phyloP scores from a whole-genome alignment of 2,113 vertebrate species.

The Mellivora capensis region DNA sequence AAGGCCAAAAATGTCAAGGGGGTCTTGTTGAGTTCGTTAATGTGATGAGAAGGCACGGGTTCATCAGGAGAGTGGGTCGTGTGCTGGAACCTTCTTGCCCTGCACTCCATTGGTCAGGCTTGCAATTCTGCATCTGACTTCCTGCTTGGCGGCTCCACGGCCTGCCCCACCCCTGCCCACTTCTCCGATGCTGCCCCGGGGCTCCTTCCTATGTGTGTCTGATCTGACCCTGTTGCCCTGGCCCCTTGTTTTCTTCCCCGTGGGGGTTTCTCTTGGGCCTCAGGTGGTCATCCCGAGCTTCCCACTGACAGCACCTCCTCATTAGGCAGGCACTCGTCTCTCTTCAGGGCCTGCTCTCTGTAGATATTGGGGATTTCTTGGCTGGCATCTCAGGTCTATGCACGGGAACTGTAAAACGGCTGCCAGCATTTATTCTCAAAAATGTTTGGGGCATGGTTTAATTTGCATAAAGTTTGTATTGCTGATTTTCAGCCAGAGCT shows the following conservation, averaged over 20 bases:
- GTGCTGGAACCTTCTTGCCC: background rate
- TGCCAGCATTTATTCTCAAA: background rate
- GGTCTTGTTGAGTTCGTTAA: background rate
- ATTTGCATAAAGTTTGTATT: background rate
- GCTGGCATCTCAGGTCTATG: background rate
- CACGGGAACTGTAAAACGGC: background rate
- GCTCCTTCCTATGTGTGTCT: rapidly evolving
- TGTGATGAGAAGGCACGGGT: background rate
- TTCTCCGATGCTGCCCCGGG: no score
- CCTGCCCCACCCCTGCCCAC: no score
- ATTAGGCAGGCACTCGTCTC: background rate
- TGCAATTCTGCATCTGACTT: background rate
- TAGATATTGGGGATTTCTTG: background rate
- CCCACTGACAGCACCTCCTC: background rate
- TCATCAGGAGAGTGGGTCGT: background rate
- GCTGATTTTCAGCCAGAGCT: background rate
- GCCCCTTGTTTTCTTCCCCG: background rate
- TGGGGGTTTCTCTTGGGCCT: background rate
- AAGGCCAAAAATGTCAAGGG: background rate
- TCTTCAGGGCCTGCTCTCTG: background rate
- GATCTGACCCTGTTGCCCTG: background rate
- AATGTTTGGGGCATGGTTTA: background rate
- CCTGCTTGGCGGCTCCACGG: background rate
- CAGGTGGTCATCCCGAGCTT: background rate
- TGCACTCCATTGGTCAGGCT: rapidly evolving